A percentile compares a stretch with the other conserved stretches of the same genome.
Evolutionary conservation across 2,797 vertebrate genomes (phyloP).

Genomic region (Brachyrhaphis roseni): DNA sequence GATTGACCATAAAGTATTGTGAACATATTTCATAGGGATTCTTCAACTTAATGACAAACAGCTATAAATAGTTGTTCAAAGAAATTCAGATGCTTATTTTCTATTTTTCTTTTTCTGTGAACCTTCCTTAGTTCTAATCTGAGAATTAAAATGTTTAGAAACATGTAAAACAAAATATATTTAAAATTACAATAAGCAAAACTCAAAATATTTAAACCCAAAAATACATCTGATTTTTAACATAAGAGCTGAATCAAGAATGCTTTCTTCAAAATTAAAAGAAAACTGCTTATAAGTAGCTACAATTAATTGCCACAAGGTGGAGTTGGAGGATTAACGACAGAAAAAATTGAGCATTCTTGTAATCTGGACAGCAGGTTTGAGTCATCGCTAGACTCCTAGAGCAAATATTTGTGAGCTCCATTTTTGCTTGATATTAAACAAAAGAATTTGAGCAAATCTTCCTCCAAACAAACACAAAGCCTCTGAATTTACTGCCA

Average conservation of each 20-base stretch:
- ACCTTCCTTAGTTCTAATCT: too few species aligned
- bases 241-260: not conserved
- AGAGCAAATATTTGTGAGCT: not conserved
- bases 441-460: not conserved
- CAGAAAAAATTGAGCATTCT: not conserved
- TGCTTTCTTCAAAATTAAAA: not conserved
- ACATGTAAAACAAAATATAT: too few species aligned
- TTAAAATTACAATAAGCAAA: too few species aligned
- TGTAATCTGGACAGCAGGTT: not conserved
- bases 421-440: not conserved
- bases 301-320: constrained; percentile 12
- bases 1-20: not conserved
- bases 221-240: not conserved
- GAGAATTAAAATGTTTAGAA: too few species aligned
- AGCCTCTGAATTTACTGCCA: not conserved
- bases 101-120: too few species aligned
- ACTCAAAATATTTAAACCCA: not conserved
- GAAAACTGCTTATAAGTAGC: not conserved
- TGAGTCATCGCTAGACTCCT: not conserved
- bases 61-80: not conserved
- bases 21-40: not conserved
- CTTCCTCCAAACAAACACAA: constrained; percentile 12
- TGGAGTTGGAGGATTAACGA: constrained; percentile 20
- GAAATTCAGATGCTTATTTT: not conserved
- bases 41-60: not conserved